Evolutionary conservation across 2,797 vertebrate genomes (phyloP).

Genomic region (Rhabdophis nuchalis): DNA sequence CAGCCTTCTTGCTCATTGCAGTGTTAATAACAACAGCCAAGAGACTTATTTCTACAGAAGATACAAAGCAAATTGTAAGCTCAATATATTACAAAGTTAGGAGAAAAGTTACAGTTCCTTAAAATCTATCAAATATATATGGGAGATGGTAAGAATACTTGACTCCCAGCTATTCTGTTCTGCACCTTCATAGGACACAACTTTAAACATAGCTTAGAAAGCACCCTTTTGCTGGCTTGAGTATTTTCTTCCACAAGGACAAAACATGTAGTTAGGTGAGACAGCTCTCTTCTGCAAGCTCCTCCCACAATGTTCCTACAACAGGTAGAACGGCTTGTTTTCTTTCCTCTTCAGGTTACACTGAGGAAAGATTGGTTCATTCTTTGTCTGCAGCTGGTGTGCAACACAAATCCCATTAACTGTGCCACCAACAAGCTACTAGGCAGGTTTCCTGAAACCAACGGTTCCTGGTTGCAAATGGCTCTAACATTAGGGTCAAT

Average conservation of each 20-base stretch:
- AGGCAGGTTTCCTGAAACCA: neutral
- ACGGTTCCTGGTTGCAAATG: neutral
- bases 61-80: neutral
- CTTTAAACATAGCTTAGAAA: neutral
- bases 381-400: neutral
- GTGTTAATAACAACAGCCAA: neutral
- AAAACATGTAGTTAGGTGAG: neutral
- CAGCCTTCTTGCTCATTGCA: neutral
- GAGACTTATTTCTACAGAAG: neutral
- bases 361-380: neutral
- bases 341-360: conserved; percentile 9
- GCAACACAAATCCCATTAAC: neutral
- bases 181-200: neutral
- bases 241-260: conserved; percentile 2
- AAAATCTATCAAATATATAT: neutral
- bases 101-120: neutral
- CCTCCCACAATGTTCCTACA: neutral
- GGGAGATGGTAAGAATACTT: neutral
- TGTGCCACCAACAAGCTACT: neutral
- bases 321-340: conserved; percentile 13
- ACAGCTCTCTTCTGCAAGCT: neutral
- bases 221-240: neutral
- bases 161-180: neutral
- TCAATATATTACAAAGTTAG: conserved; percentile 6
- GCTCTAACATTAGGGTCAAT: neutral